Evolutionary conservation across 2,113 vertebrate species (phyloP).

Genomic region (Corapipo altera): DNA sequence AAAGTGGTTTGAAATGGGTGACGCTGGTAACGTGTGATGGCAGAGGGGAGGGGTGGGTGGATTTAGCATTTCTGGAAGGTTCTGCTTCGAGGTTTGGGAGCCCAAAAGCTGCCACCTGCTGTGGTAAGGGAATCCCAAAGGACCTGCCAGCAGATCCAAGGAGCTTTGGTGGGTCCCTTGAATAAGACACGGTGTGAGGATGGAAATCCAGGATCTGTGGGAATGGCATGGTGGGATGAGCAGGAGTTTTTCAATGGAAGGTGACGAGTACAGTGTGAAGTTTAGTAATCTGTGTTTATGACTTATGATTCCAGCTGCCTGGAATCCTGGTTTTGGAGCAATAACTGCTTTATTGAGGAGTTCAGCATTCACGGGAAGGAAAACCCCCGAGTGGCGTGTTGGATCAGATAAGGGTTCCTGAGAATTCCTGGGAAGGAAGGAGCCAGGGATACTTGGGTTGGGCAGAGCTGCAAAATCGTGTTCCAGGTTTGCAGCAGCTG

Average conservation of each 20-base stretch:
- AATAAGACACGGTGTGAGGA: not conserved
- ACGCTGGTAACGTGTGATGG: not conserved
- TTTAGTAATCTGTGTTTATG: not conserved
- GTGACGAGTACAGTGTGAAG: not conserved
- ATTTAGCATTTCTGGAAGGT: not conserved
- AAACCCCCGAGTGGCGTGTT: not conserved
- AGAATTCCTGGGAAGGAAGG: not conserved
- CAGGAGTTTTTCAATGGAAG: not conserved
- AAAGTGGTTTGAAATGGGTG: not conserved
- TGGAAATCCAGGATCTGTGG: not conserved
- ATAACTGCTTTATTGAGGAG: not conserved
- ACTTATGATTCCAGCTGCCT: not conserved
- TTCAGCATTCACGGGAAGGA: not conserved
- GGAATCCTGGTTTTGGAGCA: not conserved
- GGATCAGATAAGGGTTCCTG: not conserved
- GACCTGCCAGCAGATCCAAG: not conserved
- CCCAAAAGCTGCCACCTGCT: not conserved
- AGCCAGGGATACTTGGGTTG: not conserved
- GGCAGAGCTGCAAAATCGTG: not conserved
- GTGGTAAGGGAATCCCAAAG: not conserved
- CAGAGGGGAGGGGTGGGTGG: not conserved
- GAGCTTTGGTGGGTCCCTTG: not conserved
- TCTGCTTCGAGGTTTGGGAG: not conserved
- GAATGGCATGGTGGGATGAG: not conserved
- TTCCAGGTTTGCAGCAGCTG: not conserved